phyloP scores from a whole-genome alignment of 2,113 vertebrate species.

The Loxodonta africana region DNA sequence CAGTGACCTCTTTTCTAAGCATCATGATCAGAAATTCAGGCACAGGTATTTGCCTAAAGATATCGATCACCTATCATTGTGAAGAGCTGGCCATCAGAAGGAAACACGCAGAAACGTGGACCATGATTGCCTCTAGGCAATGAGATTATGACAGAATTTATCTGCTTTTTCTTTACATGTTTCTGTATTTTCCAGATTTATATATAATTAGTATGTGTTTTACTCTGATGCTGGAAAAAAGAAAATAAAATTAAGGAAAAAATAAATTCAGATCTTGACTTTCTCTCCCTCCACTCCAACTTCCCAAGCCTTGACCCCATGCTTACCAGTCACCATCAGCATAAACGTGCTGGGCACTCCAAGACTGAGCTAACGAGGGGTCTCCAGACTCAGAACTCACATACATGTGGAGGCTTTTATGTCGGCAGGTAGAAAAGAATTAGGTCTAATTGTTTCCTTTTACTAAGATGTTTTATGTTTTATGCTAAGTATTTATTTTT shows the following conservation, averaged over 20 bases:
- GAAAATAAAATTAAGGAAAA: neutral
- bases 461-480: slow-evolving; percentile 1
- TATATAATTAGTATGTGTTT: neutral
- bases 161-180: neutral
- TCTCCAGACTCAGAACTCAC: neutral
- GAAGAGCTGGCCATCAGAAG: neutral
- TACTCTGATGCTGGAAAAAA: neutral
- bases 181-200: slow-evolving; percentile 26
- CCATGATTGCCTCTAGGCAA: neutral
- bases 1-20: neutral
- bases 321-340: too few relatives aligned
- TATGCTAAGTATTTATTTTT: neutral
- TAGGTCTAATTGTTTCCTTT: neutral
- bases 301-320: too few relatives aligned
- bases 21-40: slow-evolving; percentile 31
- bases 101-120: neutral
- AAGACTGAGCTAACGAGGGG: neutral
- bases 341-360: neutral
- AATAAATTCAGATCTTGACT: neutral
- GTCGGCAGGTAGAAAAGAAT: neutral
- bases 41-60: neutral
- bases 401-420: neutral
- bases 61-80: neutral
- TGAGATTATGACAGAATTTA: neutral
- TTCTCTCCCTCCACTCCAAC: neutral